Percentiles rank a stretch among this genome's conserved stretches.
Evolutionary conservation across 2,888 invertebrate species (phyloP).

Genomic region (Lordiphosa fenestrarum): DNA sequence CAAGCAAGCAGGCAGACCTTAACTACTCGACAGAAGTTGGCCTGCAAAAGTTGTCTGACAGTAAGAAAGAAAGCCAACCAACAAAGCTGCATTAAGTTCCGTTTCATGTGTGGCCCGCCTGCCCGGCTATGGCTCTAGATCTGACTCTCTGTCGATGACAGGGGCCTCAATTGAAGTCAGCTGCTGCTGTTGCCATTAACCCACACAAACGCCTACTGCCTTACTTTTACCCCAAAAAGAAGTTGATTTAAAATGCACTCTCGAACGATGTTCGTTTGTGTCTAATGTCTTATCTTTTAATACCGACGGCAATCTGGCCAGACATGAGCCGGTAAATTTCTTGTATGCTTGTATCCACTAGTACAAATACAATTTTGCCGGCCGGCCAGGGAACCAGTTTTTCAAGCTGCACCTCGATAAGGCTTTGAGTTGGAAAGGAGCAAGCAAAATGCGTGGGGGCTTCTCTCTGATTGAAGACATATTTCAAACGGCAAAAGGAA

Average conservation of each 20-base stretch:
- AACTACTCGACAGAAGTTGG: conserved; percentile 33
- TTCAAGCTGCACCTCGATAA: conserved; percentile 38
- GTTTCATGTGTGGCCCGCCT: conserved; percentile 52
- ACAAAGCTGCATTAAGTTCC: conserved; percentile 67
- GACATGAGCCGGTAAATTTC: conserved; percentile 52
- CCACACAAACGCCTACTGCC: conserved; percentile 61
- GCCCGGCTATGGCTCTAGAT: conserved; percentile 22
- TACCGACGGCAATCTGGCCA: conserved; percentile 55
- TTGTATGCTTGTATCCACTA: background rate
- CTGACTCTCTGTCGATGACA: conserved; percentile 9
- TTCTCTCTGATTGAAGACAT: conserved; percentile 55
- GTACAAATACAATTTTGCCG: conserved; percentile 37
- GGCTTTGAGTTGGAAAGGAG: conserved; percentile 20
- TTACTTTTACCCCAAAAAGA: conserved; percentile 50
- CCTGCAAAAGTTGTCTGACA: conserved; percentile 37
- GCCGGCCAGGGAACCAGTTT: conserved; percentile 62
- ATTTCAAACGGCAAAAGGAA: conserved; percentile 39
- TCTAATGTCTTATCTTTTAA: conserved; percentile 71
- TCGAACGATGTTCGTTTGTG: conserved; percentile 21
- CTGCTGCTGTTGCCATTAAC: conserved; percentile 42
- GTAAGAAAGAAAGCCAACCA: conserved; percentile 30
- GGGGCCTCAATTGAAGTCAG: conserved; percentile 19
- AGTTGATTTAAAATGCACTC: conserved; percentile 38
- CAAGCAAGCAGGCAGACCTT: too few species aligned
- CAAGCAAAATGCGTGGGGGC: conserved; percentile 53